phyloP scores from a whole-genome alignment of 2,888 invertebrate species.

The Microplitis manilae region DNA sequence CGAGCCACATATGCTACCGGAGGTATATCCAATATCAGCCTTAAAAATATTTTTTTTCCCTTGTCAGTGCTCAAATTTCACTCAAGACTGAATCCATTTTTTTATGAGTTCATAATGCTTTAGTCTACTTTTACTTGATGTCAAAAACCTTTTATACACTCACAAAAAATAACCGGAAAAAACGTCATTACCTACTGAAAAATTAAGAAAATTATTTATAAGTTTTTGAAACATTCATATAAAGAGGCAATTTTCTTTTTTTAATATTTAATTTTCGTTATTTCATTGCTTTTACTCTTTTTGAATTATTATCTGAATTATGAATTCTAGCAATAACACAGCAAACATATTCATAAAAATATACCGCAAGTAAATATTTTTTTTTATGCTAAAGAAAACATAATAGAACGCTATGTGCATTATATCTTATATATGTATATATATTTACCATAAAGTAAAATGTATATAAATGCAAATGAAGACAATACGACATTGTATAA shows the following conservation, averaged over 20 bases:
- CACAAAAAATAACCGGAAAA: neutral
- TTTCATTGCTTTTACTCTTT: neutral
- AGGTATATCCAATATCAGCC: conserved; percentile 29
- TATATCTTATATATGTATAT: neutral
- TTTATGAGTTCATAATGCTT: neutral
- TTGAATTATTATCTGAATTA: neutral
- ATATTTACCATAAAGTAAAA: neutral
- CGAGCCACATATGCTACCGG: conserved; percentile 16
- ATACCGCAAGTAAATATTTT: neutral
- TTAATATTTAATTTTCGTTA: neutral
- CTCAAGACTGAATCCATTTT: neutral
- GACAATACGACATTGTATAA: conserved; percentile 14
- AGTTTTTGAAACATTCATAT: neutral
- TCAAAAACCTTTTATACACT: neutral
- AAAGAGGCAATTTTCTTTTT: neutral
- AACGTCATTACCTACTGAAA: neutral
- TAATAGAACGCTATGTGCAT: neutral
- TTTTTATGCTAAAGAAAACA: neutral
- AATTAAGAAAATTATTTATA: neutral
- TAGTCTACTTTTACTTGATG: conserved; percentile 1
- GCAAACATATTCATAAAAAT: neutral
- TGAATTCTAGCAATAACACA: neutral
- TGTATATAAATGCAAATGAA: neutral
- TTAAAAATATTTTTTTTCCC: neutral
- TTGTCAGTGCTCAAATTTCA: conserved; percentile 13